A percentile compares a stretch with the other conserved stretches of the same genome.
These are phyloP conservation scores for Drosophila antonietae DNA, from an alignment of 2,888 invertebrate genomes.

Conservation along the genomic window DNA sequence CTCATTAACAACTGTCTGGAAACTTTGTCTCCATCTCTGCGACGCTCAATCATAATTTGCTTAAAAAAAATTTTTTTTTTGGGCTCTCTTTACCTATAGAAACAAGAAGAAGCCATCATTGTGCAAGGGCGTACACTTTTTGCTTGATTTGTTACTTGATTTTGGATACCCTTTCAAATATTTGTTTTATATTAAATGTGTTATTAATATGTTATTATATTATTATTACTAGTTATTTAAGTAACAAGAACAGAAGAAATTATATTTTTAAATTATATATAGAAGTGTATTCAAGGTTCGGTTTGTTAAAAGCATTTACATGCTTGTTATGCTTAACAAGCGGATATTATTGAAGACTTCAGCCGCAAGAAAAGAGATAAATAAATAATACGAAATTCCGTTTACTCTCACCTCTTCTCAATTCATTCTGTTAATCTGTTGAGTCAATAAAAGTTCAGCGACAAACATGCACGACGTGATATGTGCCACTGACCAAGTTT, in stretches of 20 bases:
- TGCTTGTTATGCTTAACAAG: conserved; percentile 57
- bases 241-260: background rate
- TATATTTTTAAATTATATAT: background rate
- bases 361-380: conserved; percentile 16
- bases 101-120: conserved; percentile 43
- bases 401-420: conserved; percentile 21
- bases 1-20: conserved; percentile 33
- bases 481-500: conserved; percentile 73
- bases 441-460: conserved; percentile 60
- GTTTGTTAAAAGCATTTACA: background rate
- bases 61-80: conserved; percentile 3
- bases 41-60: conserved; percentile 8
- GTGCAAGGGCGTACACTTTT: conserved; percentile 59
- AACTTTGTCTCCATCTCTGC: conserved; percentile 10
- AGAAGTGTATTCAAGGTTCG: background rate
- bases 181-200: background rate
- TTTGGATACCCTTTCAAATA: background rate
- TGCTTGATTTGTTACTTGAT: conserved; percentile 11
- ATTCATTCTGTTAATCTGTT: conserved; percentile 70
- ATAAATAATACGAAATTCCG: conserved; percentile 27
- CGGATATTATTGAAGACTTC: conserved; percentile 49
- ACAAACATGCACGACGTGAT: conserved; percentile 18
- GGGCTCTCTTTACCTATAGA: conserved; percentile 10
- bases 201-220: background rate
- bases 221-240: background rate